phyloP scores from a whole-genome alignment of 2,888 invertebrate genomes.

The Caenorhabditis plicata region DNA sequence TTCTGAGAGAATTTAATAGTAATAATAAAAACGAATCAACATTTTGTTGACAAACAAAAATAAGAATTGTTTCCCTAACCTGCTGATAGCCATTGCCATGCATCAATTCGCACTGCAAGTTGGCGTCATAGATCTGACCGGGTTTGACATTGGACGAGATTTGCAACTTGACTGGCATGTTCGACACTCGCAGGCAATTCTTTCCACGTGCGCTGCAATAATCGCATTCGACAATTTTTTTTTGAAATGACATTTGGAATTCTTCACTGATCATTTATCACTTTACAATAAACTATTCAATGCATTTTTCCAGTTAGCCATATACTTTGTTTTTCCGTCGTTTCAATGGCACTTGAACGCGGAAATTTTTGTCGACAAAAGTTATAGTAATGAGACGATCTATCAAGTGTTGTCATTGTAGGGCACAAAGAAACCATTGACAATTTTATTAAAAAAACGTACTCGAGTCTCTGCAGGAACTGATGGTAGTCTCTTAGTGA shows the following conservation, averaged over 20 bases:
- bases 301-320: slow-evolving; percentile 14
- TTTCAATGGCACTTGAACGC: too few species aligned
- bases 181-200: slow-evolving; percentile 61
- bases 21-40: not conserved
- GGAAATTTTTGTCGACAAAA: too few species aligned
- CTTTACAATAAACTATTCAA: too few species aligned
- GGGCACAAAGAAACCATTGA: too few species aligned
- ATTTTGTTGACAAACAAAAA: not conserved
- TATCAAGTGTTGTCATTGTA: too few species aligned
- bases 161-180: slow-evolving; percentile 51
- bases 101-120: slow-evolving; percentile 64
- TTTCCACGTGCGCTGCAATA: slow-evolving; percentile 49
- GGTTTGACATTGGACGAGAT: slow-evolving; percentile 56
- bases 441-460: slow-evolving; percentile 16
- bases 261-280: slow-evolving; percentile 1
- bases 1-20: not conserved
- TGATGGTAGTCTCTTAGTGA: slow-evolving; percentile 63
- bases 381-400: too few species aligned
- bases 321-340: too few species aligned
- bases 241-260: not conserved
- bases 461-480: slow-evolving; percentile 64
- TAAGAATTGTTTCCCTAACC: slow-evolving; percentile 20
- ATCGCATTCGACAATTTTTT: not conserved
- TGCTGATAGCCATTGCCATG: slow-evolving; percentile 64
- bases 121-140: slow-evolving; percentile 65